These are phyloP conservation scores for Tachyglossus aculeatus DNA, from an alignment of 2,797 vertebrate genomes.

Conservation along the genomic window DNA sequence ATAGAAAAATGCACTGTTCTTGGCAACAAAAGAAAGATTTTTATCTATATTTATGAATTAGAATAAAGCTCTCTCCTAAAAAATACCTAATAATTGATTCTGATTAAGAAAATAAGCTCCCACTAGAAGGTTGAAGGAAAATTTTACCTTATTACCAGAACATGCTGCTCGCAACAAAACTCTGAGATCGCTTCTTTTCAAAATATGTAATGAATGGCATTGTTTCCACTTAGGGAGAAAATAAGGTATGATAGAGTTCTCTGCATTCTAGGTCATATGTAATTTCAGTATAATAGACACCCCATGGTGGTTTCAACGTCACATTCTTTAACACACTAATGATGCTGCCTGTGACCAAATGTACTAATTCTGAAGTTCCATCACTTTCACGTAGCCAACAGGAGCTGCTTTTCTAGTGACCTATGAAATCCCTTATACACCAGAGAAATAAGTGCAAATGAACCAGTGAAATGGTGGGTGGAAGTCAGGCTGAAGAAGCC, in stretches of 20 bases:
- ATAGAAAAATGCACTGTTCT: slow-evolving; percentile 2
- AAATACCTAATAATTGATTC: slow-evolving; percentile 21
- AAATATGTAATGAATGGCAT: slow-evolving; percentile 4
- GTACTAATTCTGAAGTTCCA: neutral
- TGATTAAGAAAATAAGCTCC: slow-evolving; percentile 7
- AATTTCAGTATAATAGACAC: neutral
- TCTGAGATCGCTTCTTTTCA: neutral
- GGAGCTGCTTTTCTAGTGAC: neutral
- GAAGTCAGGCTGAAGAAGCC: slow-evolving; percentile 20
- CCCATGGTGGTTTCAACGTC: neutral
- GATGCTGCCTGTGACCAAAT: neutral
- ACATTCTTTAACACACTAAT: neutral
- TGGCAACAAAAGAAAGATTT: neutral
- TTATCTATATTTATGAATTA: slow-evolving; percentile 16
- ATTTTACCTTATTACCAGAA: slow-evolving; percentile 2
- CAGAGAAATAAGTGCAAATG: neutral
- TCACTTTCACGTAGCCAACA: neutral
- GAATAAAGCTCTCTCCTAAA: slow-evolving; percentile 19
- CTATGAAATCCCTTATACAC: neutral
- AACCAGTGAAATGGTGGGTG: neutral
- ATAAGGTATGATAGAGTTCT: slow-evolving; percentile 1
- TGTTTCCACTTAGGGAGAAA: too few relatives aligned
- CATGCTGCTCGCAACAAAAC: neutral
- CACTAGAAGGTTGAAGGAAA: slow-evolving; percentile 14
- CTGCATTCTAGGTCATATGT: too few relatives aligned